phyloP scores from a whole-genome alignment of 1,140 invertebrate genomes.

The Drosophila elegans region DNA sequence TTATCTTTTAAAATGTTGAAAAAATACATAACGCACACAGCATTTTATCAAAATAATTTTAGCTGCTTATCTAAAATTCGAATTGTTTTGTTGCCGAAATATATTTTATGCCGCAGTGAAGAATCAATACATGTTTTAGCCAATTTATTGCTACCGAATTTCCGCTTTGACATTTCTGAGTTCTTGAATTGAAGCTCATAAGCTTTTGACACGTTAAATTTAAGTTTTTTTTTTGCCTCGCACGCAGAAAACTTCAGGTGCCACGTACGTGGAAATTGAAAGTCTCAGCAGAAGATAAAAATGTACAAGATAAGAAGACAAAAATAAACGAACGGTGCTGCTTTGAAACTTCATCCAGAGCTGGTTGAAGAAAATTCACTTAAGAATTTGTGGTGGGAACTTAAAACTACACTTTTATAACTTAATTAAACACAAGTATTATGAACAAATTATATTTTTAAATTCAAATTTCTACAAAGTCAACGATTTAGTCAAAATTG shows the following conservation, averaged over 20 bases:
- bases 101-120: constrained; percentile 31
- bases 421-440: background rate
- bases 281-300: constrained; percentile 13
- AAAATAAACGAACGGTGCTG: constrained; percentile 25
- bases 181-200: constrained; percentile 15
- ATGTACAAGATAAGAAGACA: constrained; percentile 2
- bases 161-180: background rate
- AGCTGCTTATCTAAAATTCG: constrained; percentile 2
- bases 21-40: background rate
- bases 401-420: background rate
- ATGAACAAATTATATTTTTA: background rate
- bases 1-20: background rate
- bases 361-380: background rate
- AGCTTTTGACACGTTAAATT: constrained; percentile 21
- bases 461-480: background rate
- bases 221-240: constrained; percentile 7
- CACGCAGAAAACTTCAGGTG: constrained; percentile 23
- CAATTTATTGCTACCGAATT: constrained; percentile 22
- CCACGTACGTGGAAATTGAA: constrained; percentile 30
- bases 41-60: background rate
- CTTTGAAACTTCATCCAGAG: constrained; percentile 11
- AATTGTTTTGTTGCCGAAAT: constrained; percentile 21
- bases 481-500: constrained; percentile 2
- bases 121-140: constrained; percentile 9
- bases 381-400: background rate